phyloP scores from a whole-genome alignment of 2,888 invertebrate species.

The Neoaliturus tenellus region DNA sequence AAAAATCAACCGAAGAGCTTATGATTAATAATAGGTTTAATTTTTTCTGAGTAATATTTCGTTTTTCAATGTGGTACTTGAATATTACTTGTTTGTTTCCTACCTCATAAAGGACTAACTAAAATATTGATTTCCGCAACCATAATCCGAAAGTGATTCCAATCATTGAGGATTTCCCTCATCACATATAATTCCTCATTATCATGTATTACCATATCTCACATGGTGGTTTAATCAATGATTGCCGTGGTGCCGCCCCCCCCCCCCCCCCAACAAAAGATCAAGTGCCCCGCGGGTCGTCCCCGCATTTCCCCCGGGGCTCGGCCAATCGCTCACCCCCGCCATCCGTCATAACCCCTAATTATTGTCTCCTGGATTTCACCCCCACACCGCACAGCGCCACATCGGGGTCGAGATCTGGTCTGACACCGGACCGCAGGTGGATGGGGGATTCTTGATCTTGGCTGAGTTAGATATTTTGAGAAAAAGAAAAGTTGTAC shows the following conservation, averaged over 20 bases:
- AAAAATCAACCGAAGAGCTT: too few species aligned
- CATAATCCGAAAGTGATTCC: too few species aligned
- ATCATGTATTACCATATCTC: constrained; percentile 10
- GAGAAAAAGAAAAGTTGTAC: neutral
- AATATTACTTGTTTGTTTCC: too few species aligned
- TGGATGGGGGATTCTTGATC: neutral
- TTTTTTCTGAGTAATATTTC: too few species aligned
- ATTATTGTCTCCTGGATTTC: constrained; percentile 39
- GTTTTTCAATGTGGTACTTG: too few species aligned
- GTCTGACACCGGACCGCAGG: neutral
- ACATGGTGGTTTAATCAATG: constrained; percentile 12
- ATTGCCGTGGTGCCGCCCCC: neutral
- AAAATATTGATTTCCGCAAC: too few species aligned
- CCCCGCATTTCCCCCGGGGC: constrained; percentile 34
- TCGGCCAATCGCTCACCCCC: constrained; percentile 47
- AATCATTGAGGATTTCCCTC: too few species aligned
- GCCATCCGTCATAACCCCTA: constrained; percentile 48
- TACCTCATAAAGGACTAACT: too few species aligned
- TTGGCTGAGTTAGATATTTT: neutral
- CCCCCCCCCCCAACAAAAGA: constrained; percentile 10
- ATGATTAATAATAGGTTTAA: too few species aligned
- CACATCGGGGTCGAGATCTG: neutral
- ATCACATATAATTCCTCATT: neutral
- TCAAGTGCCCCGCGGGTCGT: constrained; percentile 11
- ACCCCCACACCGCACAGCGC: neutral